phyloP scores from a whole-genome alignment of 2,797 vertebrate species.

The Paramormyrops hopkinsi region DNA sequence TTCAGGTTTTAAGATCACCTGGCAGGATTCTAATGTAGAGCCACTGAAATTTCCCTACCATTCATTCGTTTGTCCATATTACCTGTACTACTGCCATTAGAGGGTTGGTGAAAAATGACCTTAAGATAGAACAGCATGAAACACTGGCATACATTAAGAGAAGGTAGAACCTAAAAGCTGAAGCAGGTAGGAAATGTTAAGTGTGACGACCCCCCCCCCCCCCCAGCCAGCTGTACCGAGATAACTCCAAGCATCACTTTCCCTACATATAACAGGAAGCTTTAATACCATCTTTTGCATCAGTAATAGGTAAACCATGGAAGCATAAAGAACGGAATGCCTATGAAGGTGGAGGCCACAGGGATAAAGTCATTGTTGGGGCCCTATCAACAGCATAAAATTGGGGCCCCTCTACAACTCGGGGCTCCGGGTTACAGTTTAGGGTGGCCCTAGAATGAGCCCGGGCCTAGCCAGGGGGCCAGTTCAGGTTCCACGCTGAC shows the following conservation, averaged over 20 bases:
- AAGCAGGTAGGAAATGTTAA: neutral
- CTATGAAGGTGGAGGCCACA: neutral
- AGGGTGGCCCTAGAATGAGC: neutral
- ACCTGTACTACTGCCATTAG: neutral
- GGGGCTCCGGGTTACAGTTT: neutral
- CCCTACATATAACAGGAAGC: neutral
- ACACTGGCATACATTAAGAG: neutral
- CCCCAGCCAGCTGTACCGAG: neutral
- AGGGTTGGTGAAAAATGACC: neutral
- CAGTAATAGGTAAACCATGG: neutral
- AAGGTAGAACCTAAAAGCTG: neutral
- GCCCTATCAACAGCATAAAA: neutral
- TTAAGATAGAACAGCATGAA: neutral
- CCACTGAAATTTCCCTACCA: neutral
- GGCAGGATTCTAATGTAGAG: neutral
- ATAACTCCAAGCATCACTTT: neutral
- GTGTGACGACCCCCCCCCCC: too few species aligned
- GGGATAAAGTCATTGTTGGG: neutral
- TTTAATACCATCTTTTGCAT: neutral
- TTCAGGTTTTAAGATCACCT: neutral
- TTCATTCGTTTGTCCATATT: neutral
- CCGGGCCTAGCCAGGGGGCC: neutral
- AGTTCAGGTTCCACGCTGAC: neutral
- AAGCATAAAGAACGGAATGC: neutral
- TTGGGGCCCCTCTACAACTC: neutral